Base-by-base conservation (phyloP, 2,113 vertebrate genomes). In the Anoplopoma fimbria region DNA sequence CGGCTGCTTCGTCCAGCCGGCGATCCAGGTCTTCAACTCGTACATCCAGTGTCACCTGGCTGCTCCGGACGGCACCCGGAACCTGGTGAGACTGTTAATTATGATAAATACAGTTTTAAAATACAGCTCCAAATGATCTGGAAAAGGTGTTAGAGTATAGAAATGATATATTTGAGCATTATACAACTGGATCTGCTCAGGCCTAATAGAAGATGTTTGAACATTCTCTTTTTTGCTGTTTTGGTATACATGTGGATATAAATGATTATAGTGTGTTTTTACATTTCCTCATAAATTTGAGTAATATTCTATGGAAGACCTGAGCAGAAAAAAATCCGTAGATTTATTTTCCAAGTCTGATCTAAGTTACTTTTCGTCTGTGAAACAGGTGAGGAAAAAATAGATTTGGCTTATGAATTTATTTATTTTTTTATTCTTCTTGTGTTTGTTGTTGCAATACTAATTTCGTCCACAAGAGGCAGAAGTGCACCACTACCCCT, bases 31-130 rank as follows among this genome's bases (percentile, higher is more conserved):
- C 88, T 99, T 99, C 92, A 99, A 99, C 95, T 98, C 98, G 23
- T 99, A 99, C 88, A 99, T 99, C 90, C 98, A 99, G 94, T 99
- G 98, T 94, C 98, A 99, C 92, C 94, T 99, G 73, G 98, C 98
- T 40, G 97, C 97, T 82, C 98, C 98, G 4, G 98, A 99, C 63
- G 98, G 98, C 94, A 99, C 98, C n/a, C 96, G 98, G 84, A 99
- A 99, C 94, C 95, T 99, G 97, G 98, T 99, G 86, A 97, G 97
- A 79, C 67, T 51, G 9, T 69, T 5, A 12, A 31, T 57, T 1
- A 1, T 25, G 14, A 72, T 42, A 1, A 27, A 42, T 14, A 33
- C 47, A n/a, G n/a, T n/a, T n/a, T n/a, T n/a, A n/a, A n/a, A n/a
- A n/a, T n/a, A n/a, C n/a, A n/a, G n/a, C n/a, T n/a, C n/a, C n/a